Percentiles rank a stretch among this genome's conserved stretches.
phyloP scores from a whole-genome alignment of 2,888 invertebrate genomes.

The Epinotia demarniana region DNA sequence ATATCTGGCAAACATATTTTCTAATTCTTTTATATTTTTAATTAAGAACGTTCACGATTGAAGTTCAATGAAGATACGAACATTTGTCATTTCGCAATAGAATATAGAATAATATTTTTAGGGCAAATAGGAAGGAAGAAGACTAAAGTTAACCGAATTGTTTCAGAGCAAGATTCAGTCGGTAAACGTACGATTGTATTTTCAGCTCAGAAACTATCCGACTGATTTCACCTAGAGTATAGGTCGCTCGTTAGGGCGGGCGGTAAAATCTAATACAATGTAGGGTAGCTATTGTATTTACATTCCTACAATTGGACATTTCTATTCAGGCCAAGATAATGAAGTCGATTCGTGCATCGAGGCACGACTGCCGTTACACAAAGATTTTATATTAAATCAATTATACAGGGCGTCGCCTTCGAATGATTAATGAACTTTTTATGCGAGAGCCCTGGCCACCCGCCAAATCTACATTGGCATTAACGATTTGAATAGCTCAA shows the following conservation, averaged over 20 bases:
- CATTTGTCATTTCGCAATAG: background rate
- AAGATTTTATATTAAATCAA: slow-evolving; percentile 61
- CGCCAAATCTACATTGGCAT: slow-evolving; percentile 70
- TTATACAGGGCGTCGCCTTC: slow-evolving; percentile 55
- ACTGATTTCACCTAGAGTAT: slow-evolving; percentile 14
- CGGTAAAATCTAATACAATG: slow-evolving; percentile 31
- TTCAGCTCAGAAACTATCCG: slow-evolving; percentile 28
- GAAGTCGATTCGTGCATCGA: slow-evolving; percentile 42
- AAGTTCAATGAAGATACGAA: background rate
- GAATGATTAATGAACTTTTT: slow-evolving; percentile 70
- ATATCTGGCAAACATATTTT: background rate
- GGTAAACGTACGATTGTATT: slow-evolving; percentile 5
- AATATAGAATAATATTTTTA: background rate
- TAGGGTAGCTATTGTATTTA: slow-evolving; percentile 28
- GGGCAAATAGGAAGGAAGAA: background rate
- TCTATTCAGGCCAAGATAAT: slow-evolving; percentile 42
- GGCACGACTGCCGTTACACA: slow-evolving; percentile 40
- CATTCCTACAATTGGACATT: slow-evolving; percentile 37
- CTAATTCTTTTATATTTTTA: background rate
- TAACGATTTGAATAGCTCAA: slow-evolving; percentile 59
- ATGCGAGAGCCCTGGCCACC: slow-evolving; percentile 58
- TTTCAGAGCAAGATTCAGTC: background rate
- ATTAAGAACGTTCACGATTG: background rate
- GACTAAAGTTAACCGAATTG: background rate
- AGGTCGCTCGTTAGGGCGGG: slow-evolving; percentile 17